These are phyloP conservation scores for Oxycera nigricornis DNA, from an alignment of 2,888 invertebrate species.

Conservation along the genomic window DNA sequence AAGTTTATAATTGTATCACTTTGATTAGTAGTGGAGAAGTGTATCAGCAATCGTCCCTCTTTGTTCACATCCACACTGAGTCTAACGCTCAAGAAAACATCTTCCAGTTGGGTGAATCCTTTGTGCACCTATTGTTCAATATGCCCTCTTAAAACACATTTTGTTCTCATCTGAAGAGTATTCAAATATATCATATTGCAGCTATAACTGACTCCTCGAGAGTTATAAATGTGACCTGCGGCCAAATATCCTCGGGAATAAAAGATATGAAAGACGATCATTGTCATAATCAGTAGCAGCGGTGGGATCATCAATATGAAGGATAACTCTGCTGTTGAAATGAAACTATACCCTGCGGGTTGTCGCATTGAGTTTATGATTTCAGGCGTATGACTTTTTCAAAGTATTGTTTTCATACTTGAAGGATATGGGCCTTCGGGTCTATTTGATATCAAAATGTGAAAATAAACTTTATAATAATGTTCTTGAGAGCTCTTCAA, in stretches of 20 bases:
- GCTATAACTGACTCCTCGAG: slow-evolving; percentile 29
- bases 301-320: slow-evolving; percentile 18
- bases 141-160: slow-evolving; percentile 29
- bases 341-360: slow-evolving; percentile 37
- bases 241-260: slow-evolving; percentile 5
- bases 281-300: slow-evolving; percentile 10
- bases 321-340: slow-evolving; percentile 19
- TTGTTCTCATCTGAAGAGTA: neutral
- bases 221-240: neutral
- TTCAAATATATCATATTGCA: slow-evolving; percentile 39
- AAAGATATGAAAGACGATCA: slow-evolving; percentile 23
- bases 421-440: slow-evolving; percentile 20
- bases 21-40: too few species aligned
- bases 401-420: slow-evolving; percentile 31
- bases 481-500: neutral
- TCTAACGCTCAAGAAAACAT: too few species aligned
- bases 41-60: too few species aligned
- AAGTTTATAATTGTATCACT: too few species aligned
- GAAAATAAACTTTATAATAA: slow-evolving; percentile 7
- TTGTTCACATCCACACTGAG: too few species aligned
- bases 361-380: slow-evolving; percentile 38
- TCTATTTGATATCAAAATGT: slow-evolving; percentile 29
- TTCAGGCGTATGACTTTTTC: slow-evolving; percentile 38
- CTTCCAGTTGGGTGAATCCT: slow-evolving; percentile 37
- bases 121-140: slow-evolving; percentile 22